A percentile compares a stretch with the other conserved stretches of the same genome.
These are phyloP conservation scores for Willowsia nigromaculata DNA, from an alignment of 2,888 invertebrate species.

Conservation along the genomic window DNA sequence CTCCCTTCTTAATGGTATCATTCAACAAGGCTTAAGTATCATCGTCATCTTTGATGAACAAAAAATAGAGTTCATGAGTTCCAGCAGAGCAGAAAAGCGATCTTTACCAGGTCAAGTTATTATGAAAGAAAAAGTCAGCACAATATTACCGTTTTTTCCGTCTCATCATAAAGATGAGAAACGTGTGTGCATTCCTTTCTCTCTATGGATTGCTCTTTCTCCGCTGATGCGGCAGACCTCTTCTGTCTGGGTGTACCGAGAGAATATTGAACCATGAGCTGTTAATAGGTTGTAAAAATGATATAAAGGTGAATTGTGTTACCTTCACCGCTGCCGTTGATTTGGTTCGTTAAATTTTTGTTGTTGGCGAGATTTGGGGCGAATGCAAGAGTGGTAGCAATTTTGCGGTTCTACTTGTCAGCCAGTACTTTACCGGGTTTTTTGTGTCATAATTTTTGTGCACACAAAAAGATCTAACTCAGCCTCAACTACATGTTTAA, in stretches of 20 bases:
- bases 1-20: constrained; percentile 43
- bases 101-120: constrained; percentile 43
- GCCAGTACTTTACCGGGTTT: neutral
- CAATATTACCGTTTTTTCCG: constrained; percentile 46
- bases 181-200: neutral
- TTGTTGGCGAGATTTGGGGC: neutral
- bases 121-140: constrained; percentile 40
- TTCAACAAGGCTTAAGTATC: constrained; percentile 26
- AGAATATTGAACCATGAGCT: constrained; percentile 17
- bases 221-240: neutral
- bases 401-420: neutral
- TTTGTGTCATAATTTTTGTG: neutral
- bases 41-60: neutral
- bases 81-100: constrained; percentile 51
- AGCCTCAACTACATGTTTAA: neutral
- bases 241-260: neutral
- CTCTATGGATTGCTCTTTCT: neutral
- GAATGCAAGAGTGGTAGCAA: neutral
- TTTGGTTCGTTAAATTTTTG: constrained; percentile 61
- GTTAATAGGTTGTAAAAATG: constrained; percentile 58
- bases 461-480: neutral
- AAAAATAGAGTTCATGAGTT: constrained; percentile 11
- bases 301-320: constrained; percentile 34
- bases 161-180: neutral
- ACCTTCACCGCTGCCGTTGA: neutral